These are phyloP conservation scores for Pterobdella sp. DNA, from an alignment of 2,888 invertebrate genomes.

Conservation along the genomic window DNA sequence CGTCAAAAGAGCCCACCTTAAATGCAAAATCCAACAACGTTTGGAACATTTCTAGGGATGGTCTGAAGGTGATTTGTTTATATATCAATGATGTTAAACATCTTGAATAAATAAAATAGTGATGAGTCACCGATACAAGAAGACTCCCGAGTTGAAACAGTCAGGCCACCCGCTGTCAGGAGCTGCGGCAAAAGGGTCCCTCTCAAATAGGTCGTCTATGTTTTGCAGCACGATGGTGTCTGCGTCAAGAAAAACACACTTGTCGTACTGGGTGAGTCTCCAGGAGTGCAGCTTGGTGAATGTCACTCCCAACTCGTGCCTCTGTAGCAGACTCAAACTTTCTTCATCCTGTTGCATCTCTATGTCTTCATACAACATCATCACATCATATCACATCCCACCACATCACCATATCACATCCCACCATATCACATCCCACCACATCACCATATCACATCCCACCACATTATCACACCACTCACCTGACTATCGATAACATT, in stretches of 20 bases:
- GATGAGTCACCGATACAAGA: slow-evolving; percentile 67
- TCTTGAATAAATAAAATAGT: no score
- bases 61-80: slow-evolving; percentile 57
- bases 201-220: slow-evolving; percentile 89
- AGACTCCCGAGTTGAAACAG: slow-evolving; percentile 97
- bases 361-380: background rate
- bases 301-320: slow-evolving; percentile 93
- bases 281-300: slow-evolving; percentile 98
- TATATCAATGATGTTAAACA: no score
- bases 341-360: slow-evolving; percentile 61
- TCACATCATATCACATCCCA: background rate
- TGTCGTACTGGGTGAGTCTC: slow-evolving; percentile 87
- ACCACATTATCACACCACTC: background rate
- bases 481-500: slow-evolving; percentile 79
- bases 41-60: slow-evolving; percentile 78
- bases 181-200: slow-evolving; percentile 89
- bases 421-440: background rate
- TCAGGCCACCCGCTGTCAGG: slow-evolving; percentile 96
- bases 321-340: slow-evolving; percentile 77
- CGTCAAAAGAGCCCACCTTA: slow-evolving; percentile 40
- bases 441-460: background rate
- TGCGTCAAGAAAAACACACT: slow-evolving; percentile 96
- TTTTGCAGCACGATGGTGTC: slow-evolving; percentile 90
- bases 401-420: background rate
- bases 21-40: slow-evolving; percentile 70